Conservation (phyloP, 1,140 invertebrate genomes). For the Tetraneura akinire region DNA sequence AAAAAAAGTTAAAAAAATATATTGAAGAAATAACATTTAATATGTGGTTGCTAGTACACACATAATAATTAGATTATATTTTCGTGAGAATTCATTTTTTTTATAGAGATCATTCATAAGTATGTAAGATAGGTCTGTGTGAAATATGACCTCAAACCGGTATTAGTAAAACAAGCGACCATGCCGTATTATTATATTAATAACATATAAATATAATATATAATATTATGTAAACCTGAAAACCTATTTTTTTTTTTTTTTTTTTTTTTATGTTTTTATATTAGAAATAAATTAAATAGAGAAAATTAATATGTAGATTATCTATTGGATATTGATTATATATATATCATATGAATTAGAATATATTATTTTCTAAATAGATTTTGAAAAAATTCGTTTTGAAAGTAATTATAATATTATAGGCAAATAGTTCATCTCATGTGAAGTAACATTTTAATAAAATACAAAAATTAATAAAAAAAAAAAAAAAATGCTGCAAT, state of each 20-base stretch:
- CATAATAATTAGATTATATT: conserved; percentile 20
- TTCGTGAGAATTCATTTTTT: conserved; percentile 18
- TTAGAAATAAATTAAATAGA: conserved; percentile 25
- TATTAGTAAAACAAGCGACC: conserved; percentile 49
- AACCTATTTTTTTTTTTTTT: conserved; percentile 22
- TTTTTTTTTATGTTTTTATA: conserved; percentile 23
- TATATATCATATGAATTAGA: conserved; percentile 14
- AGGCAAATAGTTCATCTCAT: conserved; percentile 41
- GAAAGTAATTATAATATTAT: no score
- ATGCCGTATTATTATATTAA: conserved; percentile 49
- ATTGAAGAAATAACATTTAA: conserved; percentile 46
- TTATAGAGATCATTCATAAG: conserved; percentile 41
- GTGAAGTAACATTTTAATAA: conserved; percentile 44
- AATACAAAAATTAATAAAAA: no score
- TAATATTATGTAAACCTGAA: conserved; percentile 22
- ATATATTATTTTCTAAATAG: neutral
- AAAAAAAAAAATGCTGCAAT: conserved; percentile 44
- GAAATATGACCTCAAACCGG: conserved; percentile 42
- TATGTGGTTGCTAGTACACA: conserved; percentile 33
- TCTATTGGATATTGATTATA: neutral
- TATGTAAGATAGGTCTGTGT: conserved; percentile 35
- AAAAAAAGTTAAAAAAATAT: conserved; percentile 42
- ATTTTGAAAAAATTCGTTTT: conserved; percentile 34
- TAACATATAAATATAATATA: no score
- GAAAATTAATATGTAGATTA: conserved; percentile 15